These are phyloP conservation scores for Silurus meridionalis DNA, from an alignment of 2,113 vertebrate genomes.

Conservation along the genomic window DNA sequence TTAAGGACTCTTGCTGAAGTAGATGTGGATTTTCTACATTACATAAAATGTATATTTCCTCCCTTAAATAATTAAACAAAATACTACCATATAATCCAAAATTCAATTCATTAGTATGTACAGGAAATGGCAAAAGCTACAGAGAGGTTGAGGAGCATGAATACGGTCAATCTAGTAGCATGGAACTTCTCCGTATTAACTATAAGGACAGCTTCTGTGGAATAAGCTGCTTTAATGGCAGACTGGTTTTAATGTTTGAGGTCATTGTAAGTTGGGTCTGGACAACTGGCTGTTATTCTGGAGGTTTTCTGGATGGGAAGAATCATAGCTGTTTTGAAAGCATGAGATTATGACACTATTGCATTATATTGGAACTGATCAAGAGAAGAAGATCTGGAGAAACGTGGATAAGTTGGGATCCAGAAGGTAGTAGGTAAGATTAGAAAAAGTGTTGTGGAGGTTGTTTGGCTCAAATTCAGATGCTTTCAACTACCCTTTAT, in stretches of 20 bases:
- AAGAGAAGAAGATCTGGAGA: background rate
- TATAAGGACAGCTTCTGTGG: too few species aligned
- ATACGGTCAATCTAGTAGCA: background rate
- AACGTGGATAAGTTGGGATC: background rate
- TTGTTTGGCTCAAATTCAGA: background rate
- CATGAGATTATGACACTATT: background rate
- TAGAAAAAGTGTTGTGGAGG: background rate
- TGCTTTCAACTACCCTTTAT: background rate
- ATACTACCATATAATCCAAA: too few species aligned
- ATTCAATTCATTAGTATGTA: background rate
- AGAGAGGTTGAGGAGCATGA: background rate
- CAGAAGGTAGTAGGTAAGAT: background rate
- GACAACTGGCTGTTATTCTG: too few species aligned
- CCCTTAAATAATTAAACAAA: too few species aligned
- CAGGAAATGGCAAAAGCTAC: background rate
- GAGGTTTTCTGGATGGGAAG: too few species aligned
- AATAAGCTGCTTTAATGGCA: too few species aligned
- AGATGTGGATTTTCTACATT: too few species aligned
- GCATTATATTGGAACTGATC: background rate
- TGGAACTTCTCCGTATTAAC: background rate
- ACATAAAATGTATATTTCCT: too few species aligned
- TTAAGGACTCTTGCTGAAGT: too few species aligned
- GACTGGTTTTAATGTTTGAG: too few species aligned
- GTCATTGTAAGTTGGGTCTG: too few species aligned
- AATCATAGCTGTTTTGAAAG: too few species aligned